Conservation (phyloP, 2,797 vertebrate species). For the Labeo calbasu region DNA sequence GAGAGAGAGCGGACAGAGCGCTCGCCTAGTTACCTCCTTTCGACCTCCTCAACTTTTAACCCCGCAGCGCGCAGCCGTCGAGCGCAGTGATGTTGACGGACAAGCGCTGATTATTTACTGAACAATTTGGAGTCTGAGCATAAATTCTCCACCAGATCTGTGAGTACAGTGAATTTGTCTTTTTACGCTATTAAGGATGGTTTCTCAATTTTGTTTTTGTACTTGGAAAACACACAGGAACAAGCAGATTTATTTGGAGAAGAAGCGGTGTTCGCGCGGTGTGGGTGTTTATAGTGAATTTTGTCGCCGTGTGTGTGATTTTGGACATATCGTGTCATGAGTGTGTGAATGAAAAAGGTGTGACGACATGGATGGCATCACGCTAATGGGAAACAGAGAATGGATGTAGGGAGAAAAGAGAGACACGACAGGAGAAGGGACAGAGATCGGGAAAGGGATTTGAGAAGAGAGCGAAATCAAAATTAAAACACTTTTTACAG, state of each 20-base stretch:
- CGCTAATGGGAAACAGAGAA: not conserved
- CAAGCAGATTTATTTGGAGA: not conserved
- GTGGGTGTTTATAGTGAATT: not conserved
- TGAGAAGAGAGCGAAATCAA: not conserved
- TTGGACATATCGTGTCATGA: slow-evolving; percentile 12
- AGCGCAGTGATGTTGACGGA: slow-evolving; percentile 18
- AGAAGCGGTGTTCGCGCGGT: not conserved
- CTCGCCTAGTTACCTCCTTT: slow-evolving; percentile 30
- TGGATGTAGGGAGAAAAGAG: slow-evolving; percentile 20
- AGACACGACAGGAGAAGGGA: not conserved
- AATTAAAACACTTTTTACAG: not conserved
- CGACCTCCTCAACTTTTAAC: slow-evolving; percentile 49
- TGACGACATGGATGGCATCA: slow-evolving; percentile 25
- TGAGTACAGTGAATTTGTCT: not conserved
- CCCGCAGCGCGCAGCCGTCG: slow-evolving; percentile 12
- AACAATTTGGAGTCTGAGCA: not conserved
- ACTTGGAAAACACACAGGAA: not conserved
- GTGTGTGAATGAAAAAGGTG: slow-evolving; percentile 22
- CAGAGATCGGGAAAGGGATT: not conserved
- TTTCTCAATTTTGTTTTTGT: not conserved
- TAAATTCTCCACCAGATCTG: not conserved
- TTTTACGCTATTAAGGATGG: not conserved
- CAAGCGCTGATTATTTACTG: not conserved
- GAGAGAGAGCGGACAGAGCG: not conserved
- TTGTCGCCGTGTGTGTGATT: not conserved